phyloP scores from a whole-genome alignment of 2,797 vertebrate species.

The Pantherophis vulpinus region DNA sequence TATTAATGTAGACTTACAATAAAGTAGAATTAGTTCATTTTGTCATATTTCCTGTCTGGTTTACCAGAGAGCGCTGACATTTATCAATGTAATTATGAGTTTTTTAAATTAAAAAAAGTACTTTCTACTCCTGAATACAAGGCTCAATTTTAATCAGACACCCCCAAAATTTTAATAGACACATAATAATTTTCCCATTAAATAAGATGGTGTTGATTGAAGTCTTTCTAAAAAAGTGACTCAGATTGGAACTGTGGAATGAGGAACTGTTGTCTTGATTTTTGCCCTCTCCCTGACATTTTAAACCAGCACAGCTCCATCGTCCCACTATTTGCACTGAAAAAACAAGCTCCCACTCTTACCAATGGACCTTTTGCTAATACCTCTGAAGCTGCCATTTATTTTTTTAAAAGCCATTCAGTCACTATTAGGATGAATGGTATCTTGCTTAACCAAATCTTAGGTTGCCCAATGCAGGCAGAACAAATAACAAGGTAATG shows the following conservation, averaged over 20 bases:
- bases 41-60: background rate
- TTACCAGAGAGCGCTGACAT: background rate
- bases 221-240: background rate
- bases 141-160: background rate
- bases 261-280: background rate
- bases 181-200: background rate
- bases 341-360: background rate
- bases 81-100: background rate
- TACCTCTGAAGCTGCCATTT: background rate
- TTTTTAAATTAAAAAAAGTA: background rate
- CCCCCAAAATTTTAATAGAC: background rate
- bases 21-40: background rate
- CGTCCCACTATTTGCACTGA: background rate
- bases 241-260: background rate
- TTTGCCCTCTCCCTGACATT: background rate
- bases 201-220: background rate
- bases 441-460: background rate
- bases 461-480: background rate
- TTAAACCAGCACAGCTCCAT: background rate
- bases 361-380: background rate
- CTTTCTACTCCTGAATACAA: background rate
- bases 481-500: constrained; percentile 4
- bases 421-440: background rate
- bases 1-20: background rate
- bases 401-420: background rate